A percentile compares a stretch with the other conserved stretches of the same genome.
Conservation (phyloP, 2,113 vertebrate species). For the Hystrix cristata region DNA sequence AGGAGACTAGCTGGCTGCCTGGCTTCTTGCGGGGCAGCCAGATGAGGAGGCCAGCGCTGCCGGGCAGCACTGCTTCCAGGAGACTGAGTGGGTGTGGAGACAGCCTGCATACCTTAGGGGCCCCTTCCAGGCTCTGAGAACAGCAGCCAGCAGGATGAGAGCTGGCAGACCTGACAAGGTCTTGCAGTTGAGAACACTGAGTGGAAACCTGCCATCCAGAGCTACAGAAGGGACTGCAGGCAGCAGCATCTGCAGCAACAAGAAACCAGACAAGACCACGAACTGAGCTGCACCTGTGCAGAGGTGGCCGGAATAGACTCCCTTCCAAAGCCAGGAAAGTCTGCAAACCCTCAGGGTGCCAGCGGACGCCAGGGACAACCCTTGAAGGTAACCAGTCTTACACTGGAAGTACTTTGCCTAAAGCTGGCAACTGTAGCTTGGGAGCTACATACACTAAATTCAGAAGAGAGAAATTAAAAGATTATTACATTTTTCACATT, state of each 20-base stretch:
- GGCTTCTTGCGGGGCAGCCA: not conserved
- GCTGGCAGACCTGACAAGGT: not conserved
- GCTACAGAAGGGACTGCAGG: not conserved
- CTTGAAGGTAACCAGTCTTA: not conserved
- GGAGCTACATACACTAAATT: not conserved
- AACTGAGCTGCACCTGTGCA: no score
- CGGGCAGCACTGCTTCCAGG: not conserved
- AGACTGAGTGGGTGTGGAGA: not conserved
- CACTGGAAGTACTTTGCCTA: not conserved
- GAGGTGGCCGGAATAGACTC: not conserved
- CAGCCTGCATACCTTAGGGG: not conserved
- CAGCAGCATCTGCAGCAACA: not conserved
- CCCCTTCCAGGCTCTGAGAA: not conserved
- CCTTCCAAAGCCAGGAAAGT: rapidly evolving
- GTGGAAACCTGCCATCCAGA: not conserved
- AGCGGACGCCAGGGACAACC: not conserved
- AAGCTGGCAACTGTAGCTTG: not conserved
- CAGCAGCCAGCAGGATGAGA: not conserved
- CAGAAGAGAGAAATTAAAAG: not conserved
- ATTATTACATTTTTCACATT: not conserved
- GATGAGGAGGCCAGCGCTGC: rapidly evolving
- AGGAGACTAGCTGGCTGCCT: not conserved
- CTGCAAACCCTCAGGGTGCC: not conserved
- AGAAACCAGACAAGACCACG: not conserved
- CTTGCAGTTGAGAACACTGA: not conserved